Base-by-base conservation (phyloP, 2,888 invertebrate species). In the Eudemis profundana region DNA sequence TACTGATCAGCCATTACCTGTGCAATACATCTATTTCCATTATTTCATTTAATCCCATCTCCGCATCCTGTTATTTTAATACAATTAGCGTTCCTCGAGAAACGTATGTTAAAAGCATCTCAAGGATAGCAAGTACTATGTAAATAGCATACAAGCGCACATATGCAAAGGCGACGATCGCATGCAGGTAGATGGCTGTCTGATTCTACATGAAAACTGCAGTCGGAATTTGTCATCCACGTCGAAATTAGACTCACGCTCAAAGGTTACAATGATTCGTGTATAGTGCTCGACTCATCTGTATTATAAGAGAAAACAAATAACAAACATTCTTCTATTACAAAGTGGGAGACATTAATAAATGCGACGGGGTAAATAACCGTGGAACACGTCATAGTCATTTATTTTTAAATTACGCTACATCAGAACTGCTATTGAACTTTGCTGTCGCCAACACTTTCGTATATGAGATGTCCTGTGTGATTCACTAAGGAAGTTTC, bases 101-200 rank as follows among this genome's bases (percentile, higher is more conserved):
- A 50, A 60, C 59, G 51, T 40, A 46, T 60, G 65, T 60, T 60
- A 53, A 69, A 72, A 70, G 68, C 70, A 72, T 72, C 68, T 71
- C 74, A 74, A 74, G 71, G 74, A 71, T 70, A 70, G 66, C 65
- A 59, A 60, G 69, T 68, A 64, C 68, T 70, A 69, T 69, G 68
- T 69, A 71, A 70, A 73, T 70, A 73, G 66, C 56, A 46, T 59
- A 44, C 51, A 56, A 51, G 46, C 42, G 47, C 51, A 19, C 64
- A 67, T 67, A 69, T 67, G 42, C 57, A 66, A 66, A 70, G 61
- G 69, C 68, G 62, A 51, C 54, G 63, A 53, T 64, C 53, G 17
- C 49, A 67, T 59, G 59, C 67, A 63, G 64, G 61, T 61, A 61
- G 61, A 36, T 46, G 61, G 66, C 29, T 36, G 51, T 65, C 65